Conservation (phyloP, 2,888 invertebrate genomes). For the Harmothoe impar region DNA sequence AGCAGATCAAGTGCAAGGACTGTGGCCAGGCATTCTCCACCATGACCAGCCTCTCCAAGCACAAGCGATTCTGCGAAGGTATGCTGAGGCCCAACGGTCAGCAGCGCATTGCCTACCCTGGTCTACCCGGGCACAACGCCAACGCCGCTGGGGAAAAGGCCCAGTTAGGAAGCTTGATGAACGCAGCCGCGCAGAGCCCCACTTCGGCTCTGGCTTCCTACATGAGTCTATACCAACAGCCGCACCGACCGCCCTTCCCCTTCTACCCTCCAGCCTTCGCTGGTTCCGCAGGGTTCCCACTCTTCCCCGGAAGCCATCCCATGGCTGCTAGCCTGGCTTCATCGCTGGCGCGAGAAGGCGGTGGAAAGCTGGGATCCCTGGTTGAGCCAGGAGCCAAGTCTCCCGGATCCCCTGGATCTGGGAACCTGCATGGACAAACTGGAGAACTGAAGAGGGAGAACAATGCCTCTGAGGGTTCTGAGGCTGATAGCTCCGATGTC, state of each 20-base stretch:
- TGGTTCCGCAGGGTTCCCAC: slow-evolving; percentile 67
- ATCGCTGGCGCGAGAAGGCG: neutral
- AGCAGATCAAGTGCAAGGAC: slow-evolving; percentile 95
- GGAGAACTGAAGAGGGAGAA: slow-evolving; percentile 51
- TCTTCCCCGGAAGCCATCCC: slow-evolving; percentile 68
- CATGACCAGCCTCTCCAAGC: slow-evolving; percentile 95
- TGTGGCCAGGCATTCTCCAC: slow-evolving; percentile 97
- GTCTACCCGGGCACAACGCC: slow-evolving; percentile 64
- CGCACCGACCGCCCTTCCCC: slow-evolving; percentile 75
- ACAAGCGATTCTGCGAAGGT: slow-evolving; percentile 97
- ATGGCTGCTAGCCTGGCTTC: slow-evolving; percentile 63
- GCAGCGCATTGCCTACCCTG: slow-evolving; percentile 71
- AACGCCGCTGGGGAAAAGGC: slow-evolving; percentile 17
- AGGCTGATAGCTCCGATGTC: slow-evolving; percentile 67
- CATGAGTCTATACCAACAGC: slow-evolving; percentile 75
- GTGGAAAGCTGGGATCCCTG: neutral
- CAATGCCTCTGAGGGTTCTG: slow-evolving; percentile 60
- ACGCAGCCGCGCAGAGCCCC: slow-evolving; percentile 10
- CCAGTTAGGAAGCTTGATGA: neutral
- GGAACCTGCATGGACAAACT: slow-evolving; percentile 26
- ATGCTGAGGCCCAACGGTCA: slow-evolving; percentile 77
- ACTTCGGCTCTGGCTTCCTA: slow-evolving; percentile 70
- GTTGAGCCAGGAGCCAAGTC: neutral
- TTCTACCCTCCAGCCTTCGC: slow-evolving; percentile 75
- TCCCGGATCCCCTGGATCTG: slow-evolving; percentile 25